Conservation (phyloP, 1,140 invertebrate genomes). For the Heliothis subflexa region DNA sequence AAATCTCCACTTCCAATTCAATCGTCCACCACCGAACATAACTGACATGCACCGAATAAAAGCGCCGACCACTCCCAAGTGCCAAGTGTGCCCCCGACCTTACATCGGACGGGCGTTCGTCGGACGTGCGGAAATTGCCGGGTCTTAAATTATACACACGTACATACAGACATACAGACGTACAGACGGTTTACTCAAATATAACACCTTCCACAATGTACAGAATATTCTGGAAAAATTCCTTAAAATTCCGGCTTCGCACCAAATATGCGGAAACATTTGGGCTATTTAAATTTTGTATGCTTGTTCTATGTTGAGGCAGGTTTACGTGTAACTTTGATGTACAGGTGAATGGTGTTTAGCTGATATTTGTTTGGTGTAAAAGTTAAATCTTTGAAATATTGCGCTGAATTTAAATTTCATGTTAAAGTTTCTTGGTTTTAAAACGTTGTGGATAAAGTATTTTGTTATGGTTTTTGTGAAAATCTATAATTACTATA, state of each 20-base stretch:
- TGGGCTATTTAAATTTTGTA: neutral
- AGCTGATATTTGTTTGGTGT: neutral
- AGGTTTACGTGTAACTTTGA: neutral
- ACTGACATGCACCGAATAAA: neutral
- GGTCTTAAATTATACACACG: constrained; percentile 47
- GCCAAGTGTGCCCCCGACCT: constrained; percentile 18
- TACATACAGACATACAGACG: constrained; percentile 6
- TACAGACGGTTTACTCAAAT: constrained; percentile 24
- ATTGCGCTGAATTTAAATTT: too few species aligned
- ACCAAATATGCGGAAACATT: neutral
- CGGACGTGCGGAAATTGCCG: constrained; percentile 45
- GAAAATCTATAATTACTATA: too few species aligned
- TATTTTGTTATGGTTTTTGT: too few species aligned
- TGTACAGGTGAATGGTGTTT: neutral
- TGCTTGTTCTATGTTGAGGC: neutral
- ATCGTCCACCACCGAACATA: neutral
- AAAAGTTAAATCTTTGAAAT: too few species aligned
- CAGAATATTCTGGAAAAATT: constrained; percentile 22
- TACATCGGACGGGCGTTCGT: constrained; percentile 10
- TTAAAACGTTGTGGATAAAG: too few species aligned
- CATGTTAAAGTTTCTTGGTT: too few species aligned
- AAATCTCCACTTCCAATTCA: neutral
- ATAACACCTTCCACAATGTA: constrained; percentile 35
- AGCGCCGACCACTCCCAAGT: neutral
- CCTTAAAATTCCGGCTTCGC: neutral